Percentiles rank a stretch among this genome's conserved stretches.
Conservation (phyloP, 2,797 vertebrate species). For the Phataginus tetradactyla region DNA sequence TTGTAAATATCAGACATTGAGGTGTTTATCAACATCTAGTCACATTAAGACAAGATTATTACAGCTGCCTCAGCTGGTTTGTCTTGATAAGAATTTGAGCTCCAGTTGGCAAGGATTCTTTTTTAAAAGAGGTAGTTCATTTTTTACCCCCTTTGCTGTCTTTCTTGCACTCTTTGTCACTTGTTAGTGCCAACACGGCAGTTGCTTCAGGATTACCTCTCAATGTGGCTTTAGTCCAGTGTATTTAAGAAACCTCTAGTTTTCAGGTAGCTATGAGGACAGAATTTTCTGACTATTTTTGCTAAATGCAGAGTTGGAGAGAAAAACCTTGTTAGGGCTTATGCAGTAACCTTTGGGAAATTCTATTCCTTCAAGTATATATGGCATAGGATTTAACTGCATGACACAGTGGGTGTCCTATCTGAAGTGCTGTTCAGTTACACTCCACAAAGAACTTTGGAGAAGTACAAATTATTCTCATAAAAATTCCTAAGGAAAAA, state of each 20-base stretch:
- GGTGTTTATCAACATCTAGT: slow-evolving; percentile 53
- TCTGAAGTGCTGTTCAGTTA: neutral
- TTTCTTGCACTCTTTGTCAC: neutral
- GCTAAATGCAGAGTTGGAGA: neutral
- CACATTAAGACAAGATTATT: slow-evolving; percentile 61
- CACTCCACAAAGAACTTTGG: neutral
- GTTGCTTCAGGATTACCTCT: neutral
- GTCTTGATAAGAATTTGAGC: slow-evolving; percentile 27
- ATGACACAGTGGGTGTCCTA: neutral
- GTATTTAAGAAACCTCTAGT: neutral
- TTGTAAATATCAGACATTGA: slow-evolving; percentile 34
- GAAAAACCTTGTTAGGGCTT: neutral
- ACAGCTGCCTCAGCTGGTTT: neutral
- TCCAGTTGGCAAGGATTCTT: neutral
- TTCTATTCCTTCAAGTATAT: neutral
- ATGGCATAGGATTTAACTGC: neutral
- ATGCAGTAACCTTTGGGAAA: neutral
- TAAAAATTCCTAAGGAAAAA: neutral
- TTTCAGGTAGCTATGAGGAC: neutral
- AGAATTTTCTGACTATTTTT: neutral
- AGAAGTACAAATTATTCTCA: neutral
- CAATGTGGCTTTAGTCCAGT: neutral
- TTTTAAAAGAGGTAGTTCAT: slow-evolving; percentile 1
- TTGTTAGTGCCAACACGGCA: neutral
- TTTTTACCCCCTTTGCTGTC: neutral